Percentiles rank a stretch among this genome's conserved stretches.
phyloP scores from a whole-genome alignment of 2,888 invertebrate species.

The Stenodera caucasica region DNA sequence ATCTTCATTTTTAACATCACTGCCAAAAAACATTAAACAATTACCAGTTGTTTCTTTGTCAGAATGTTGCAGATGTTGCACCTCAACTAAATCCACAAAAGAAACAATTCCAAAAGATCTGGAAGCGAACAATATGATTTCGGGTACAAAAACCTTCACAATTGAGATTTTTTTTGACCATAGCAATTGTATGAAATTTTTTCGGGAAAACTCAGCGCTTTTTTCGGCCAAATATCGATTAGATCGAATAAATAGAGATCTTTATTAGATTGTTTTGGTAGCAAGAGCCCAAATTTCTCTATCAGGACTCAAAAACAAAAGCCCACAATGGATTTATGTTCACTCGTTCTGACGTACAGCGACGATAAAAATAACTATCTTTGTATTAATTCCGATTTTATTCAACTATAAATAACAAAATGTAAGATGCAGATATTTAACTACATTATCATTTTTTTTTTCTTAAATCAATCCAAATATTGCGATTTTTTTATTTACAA shows the following conservation, averaged over 20 bases:
- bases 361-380: slow-evolving; percentile 20
- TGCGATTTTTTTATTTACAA: not conserved
- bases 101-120: too few relatives aligned
- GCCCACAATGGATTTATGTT: slow-evolving; percentile 6
- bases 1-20: slow-evolving; percentile 8
- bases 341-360: slow-evolving; percentile 13
- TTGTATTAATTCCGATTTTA: slow-evolving; percentile 12
- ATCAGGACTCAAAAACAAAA: not conserved
- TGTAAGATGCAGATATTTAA: not conserved
- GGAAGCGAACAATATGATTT: too few relatives aligned
- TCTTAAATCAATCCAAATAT: not conserved
- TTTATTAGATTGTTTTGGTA: too few relatives aligned
- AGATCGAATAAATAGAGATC: too few relatives aligned
- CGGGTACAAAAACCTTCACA: too few relatives aligned
- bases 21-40: not conserved
- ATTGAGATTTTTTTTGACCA: too few relatives aligned
- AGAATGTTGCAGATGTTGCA: too few relatives aligned
- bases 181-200: too few relatives aligned
- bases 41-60: not conserved
- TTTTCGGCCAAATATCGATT: too few relatives aligned
- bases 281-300: too few relatives aligned
- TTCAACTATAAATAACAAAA: not conserved
- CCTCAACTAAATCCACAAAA: too few relatives aligned
- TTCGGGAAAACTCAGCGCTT: too few relatives aligned
- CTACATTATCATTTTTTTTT: slow-evolving; percentile 8